Percentiles rank a stretch among this genome's conserved stretches.
Evolutionary conservation across 2,113 vertebrate genomes (phyloP).

Genomic region (Aythya baeri): DNA sequence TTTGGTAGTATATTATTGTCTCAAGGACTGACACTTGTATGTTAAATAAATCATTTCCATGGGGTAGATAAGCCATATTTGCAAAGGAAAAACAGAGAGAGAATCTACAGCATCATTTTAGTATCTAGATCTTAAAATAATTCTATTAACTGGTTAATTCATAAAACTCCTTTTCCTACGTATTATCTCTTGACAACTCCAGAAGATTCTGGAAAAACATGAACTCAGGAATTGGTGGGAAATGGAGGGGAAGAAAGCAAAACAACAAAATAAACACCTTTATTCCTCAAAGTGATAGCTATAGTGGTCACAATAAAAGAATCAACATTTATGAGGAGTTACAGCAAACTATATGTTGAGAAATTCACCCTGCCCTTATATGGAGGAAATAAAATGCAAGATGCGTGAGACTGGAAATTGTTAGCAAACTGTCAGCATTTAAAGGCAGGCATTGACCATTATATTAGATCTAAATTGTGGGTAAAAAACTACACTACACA

Average conservation of each 20-base stretch:
- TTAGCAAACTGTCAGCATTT: conserved; percentile 55
- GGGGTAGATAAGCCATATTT: not conserved
- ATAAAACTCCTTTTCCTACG: not conserved
- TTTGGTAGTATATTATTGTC: conserved; percentile 36
- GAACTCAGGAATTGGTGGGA: not conserved
- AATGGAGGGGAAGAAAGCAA: not conserved
- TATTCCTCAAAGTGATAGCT: not conserved
- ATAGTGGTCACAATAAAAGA: not conserved
- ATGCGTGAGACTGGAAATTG: conserved; percentile 30
- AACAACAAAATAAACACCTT: accelerated
- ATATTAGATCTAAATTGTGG: conserved; percentile 43
- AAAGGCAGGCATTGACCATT: conserved; percentile 52
- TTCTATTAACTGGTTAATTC: not conserved
- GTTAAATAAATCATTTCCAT: conserved; percentile 24
- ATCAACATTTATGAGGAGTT: not conserved
- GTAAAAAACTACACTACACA: conserved; percentile 10
- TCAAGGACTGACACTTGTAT: conserved; percentile 22
- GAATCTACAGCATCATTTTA: not conserved
- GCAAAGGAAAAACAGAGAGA: not conserved
- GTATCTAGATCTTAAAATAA: not conserved
- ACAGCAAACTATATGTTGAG: not conserved
- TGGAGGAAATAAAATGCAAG: conserved; percentile 18
- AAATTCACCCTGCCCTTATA: not conserved
- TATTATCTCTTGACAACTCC: not conserved
- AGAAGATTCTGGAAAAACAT: not conserved